phyloP scores from a whole-genome alignment of 2,113 vertebrate genomes.

The Chaenogobius annularis region DNA sequence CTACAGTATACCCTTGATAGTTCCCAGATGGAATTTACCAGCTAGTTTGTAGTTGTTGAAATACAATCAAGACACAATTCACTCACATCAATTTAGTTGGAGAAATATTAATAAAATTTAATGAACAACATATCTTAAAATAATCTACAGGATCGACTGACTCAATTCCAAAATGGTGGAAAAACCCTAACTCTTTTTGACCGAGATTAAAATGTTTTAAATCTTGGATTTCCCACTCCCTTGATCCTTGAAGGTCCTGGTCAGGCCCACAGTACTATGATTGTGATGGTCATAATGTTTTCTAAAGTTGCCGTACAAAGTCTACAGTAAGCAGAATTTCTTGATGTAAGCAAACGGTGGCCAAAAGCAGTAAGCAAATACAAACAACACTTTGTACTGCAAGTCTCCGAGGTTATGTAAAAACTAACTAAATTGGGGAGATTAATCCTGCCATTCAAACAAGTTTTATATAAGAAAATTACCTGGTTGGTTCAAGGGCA shows the following conservation, averaged over 20 bases:
- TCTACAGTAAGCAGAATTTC: background rate
- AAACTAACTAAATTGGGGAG: background rate
- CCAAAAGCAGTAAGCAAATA: slow-evolving; percentile 28
- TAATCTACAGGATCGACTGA: background rate
- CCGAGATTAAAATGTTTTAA: no score
- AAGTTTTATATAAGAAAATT: background rate
- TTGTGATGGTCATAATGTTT: no score
- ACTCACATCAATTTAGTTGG: no score
- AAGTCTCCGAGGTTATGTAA: background rate
- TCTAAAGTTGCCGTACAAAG: no score
- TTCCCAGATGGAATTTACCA: background rate
- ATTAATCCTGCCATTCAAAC: background rate
- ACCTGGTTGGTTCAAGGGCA: slow-evolving; percentile 12
- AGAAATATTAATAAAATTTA: background rate
- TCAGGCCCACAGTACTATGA: no score
- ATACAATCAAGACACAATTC: background rate
- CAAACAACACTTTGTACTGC: background rate
- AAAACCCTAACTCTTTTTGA: no score
- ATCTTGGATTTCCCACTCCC: background rate
- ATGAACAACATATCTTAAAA: background rate
- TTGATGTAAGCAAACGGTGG: slow-evolving; percentile 40
- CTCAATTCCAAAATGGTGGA: no score
- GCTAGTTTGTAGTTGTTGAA: background rate
- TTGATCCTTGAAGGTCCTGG: background rate
- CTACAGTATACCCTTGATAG: no score